phyloP scores from a whole-genome alignment of 2,888 invertebrate genomes.

The Tineola bisselliella region DNA sequence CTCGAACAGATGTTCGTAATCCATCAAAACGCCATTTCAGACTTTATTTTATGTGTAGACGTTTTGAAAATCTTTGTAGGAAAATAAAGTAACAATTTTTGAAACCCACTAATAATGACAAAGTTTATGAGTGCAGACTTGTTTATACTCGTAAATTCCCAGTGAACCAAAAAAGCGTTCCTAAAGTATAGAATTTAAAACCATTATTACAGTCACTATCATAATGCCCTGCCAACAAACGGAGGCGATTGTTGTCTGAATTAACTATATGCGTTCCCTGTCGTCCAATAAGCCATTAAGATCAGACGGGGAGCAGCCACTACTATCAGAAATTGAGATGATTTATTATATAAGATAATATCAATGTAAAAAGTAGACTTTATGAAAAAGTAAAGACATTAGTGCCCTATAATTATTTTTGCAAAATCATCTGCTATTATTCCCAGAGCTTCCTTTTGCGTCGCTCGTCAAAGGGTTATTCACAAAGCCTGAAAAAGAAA shows the following conservation, averaged over 20 bases:
- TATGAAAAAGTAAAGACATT: not conserved
- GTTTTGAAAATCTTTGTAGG: not conserved
- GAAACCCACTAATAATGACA: not conserved
- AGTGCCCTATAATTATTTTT: not conserved
- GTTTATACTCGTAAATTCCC: too few relatives aligned
- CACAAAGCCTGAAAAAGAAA: not conserved
- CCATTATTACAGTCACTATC: not conserved
- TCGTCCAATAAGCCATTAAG: too few relatives aligned
- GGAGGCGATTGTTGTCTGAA: not conserved
- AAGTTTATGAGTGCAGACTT: too few relatives aligned
- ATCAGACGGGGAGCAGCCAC: too few relatives aligned
- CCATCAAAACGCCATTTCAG: conserved; percentile 24
- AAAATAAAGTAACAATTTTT: not conserved
- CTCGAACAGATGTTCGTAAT: conserved; percentile 40
- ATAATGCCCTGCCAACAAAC: too few relatives aligned
- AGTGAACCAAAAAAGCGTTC: too few relatives aligned
- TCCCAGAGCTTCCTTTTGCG: conserved; percentile 2
- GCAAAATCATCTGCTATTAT: conserved; percentile 2
- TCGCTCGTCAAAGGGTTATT: not conserved
- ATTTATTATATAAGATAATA: not conserved
- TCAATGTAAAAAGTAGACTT: not conserved
- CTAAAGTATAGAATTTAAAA: not conserved
- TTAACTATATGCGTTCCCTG: too few relatives aligned
- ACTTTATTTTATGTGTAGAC: conserved; percentile 13
- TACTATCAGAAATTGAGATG: too few relatives aligned